A percentile compares a stretch with the other conserved stretches of the same genome.
phyloP scores from a whole-genome alignment of 2,113 vertebrate genomes.

The Bubo scandiacus region DNA sequence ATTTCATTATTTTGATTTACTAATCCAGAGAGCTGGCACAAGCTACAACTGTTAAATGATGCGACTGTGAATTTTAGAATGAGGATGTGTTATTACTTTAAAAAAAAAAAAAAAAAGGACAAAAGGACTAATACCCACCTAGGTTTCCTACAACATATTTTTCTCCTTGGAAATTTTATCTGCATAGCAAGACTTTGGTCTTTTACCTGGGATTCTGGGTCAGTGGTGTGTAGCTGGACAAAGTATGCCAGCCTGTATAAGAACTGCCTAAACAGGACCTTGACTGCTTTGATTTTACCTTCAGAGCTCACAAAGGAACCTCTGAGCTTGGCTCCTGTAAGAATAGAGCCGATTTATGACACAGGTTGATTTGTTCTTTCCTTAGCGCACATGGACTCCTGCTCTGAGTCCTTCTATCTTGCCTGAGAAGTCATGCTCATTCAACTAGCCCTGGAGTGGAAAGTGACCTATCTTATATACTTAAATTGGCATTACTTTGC shows the following conservation, averaged over 20 bases:
- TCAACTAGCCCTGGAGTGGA: not conserved
- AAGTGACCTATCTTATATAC: not conserved
- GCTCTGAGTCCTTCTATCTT: not conserved
- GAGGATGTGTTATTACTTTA: not conserved
- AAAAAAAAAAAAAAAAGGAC: not conserved
- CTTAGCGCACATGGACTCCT: not conserved
- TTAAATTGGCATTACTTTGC: not conserved
- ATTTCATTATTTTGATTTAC: not conserved
- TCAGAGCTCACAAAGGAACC: not conserved
- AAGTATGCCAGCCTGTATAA: not conserved
- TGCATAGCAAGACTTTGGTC: not conserved
- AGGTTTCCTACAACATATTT: not conserved
- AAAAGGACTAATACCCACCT: not conserved
- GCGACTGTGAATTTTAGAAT: not conserved
- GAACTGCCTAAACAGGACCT: not conserved
- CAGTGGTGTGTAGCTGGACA: not conserved
- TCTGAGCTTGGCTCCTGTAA: not conserved
- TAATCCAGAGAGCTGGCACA: conserved; percentile 22
- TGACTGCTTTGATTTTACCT: not conserved
- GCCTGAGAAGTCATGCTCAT: not conserved
- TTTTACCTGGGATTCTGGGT: not conserved
- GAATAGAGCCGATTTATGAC: not conserved
- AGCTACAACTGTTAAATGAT: not conserved
- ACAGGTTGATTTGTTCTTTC: not conserved
- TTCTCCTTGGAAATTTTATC: not conserved